Evolutionary conservation across 1,140 invertebrate genomes (phyloP).

Genomic region (Leptopilina clavipes): DNA sequence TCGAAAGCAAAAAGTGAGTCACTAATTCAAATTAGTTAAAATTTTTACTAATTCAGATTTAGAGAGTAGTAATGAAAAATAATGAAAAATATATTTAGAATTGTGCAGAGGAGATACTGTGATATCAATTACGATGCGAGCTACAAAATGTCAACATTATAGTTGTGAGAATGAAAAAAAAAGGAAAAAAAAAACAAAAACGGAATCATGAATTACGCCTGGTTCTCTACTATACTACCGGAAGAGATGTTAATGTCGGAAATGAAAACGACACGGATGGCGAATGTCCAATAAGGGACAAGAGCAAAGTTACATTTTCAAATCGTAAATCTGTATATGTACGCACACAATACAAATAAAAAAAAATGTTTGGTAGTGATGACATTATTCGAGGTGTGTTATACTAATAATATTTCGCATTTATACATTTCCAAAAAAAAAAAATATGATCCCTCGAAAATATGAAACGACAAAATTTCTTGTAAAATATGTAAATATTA

Average conservation of each 20-base stretch:
- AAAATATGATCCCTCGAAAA: too few species aligned
- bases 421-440: too few species aligned
- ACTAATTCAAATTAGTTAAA: too few species aligned
- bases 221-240: neutral
- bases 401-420: neutral
- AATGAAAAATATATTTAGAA: too few species aligned
- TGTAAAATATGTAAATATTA: too few species aligned
- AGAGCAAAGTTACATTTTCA: neutral
- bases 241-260: slow-evolving; percentile 15
- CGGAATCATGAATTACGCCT: neutral
- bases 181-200: too few species aligned
- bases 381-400: neutral
- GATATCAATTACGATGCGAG: neutral
- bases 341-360: neutral
- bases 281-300: neutral
- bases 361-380: neutral
- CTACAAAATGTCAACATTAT: neutral
- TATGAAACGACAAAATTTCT: too few species aligned
- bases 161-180: neutral
- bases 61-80: too few species aligned
- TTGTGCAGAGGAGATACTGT: too few species aligned
- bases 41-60: too few species aligned
- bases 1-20: too few species aligned
- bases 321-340: neutral
- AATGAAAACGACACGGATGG: slow-evolving; percentile 8